Base-by-base conservation (phyloP, 2,888 invertebrate species). In the Epirrita christyi region DNA sequence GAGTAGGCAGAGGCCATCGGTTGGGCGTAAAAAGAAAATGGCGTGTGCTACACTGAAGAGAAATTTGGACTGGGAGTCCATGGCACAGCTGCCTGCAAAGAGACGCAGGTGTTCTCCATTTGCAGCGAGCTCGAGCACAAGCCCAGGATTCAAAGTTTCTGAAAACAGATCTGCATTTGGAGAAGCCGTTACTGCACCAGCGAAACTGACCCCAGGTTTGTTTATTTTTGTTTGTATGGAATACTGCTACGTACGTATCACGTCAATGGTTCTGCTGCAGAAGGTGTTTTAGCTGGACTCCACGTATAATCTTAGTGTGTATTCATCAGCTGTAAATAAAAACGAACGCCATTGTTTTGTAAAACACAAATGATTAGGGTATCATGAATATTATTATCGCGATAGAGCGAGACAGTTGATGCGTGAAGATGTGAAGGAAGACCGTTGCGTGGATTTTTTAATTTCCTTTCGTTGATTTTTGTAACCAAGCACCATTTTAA, bases 41-140 rank as follows among this genome's bases (percentile, higher is more conserved):
- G 98, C 98, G 94, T 98, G 98, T 94, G 98, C 98, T 92, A 98
- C 98, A 80, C 94, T 98, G 71, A 98, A 98, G 94, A 95, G 98
- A 88, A 96, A 96, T 85, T 94, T 98, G 82, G 98, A 98, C 88
- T 98, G 98, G 95, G 98, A 98, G 92, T 96, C 98, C 68, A 95
- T 98, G 88, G 96, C 96, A 83, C 96, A 96, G 80, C 93, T 97
- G 78, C 97, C 98, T 59, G 95, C 96, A 29, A 98, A 98, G 91
- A 94, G 98, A 81, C 94, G 98, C 88, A 95, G 98, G 93, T 98
- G 98, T 92, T 95, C 96, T 78, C 97, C 97, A 59, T 96, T 97
- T 93, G 96, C 97, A 76, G 94, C 94, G 68, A 86, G 85, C 65
- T 82, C 90, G 21, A 89, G 88, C 73, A 86, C 90, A 75, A 89